phyloP scores from a whole-genome alignment of 2,113 vertebrate genomes.

The Cyprinodon brontotheroides region DNA sequence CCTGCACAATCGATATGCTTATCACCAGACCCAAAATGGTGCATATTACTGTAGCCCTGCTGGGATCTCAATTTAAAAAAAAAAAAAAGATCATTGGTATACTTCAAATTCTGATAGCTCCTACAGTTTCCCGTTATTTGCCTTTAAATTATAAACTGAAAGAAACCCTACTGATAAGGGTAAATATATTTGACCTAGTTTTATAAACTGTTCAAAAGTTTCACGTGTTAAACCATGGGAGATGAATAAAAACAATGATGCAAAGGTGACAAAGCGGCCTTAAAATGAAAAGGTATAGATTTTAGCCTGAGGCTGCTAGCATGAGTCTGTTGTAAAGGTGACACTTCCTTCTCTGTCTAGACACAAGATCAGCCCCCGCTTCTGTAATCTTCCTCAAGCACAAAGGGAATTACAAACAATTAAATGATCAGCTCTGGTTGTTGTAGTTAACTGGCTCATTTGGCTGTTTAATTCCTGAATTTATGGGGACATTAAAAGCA shows the following conservation, averaged over 20 bases:
- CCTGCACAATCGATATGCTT: background rate
- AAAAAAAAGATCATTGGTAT: background rate
- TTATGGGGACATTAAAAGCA: background rate
- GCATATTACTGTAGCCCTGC: background rate
- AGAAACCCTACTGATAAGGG: background rate
- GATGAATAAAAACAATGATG: conserved; percentile 1
- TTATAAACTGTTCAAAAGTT: background rate
- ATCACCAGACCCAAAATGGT: background rate
- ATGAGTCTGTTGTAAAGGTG: conserved; percentile 19
- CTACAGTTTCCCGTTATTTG: background rate
- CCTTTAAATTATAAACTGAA: background rate
- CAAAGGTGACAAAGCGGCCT: conserved; percentile 1
- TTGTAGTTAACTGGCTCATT: background rate
- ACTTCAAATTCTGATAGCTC: background rate
- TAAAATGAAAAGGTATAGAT: background rate
- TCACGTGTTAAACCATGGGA: background rate
- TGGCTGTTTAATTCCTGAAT: background rate
- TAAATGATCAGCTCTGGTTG: background rate
- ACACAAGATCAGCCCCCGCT: conserved; percentile 35
- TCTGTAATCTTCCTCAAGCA: conserved; percentile 37
- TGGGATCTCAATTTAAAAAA: background rate
- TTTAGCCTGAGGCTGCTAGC: conserved; percentile 5
- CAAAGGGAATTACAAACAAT: conserved; percentile 29
- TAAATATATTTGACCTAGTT: background rate
- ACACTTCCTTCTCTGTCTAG: conserved; percentile 45